Percentiles rank a stretch among this genome's conserved stretches.
Evolutionary conservation across 2,888 invertebrate species (phyloP).

Genomic region (Dexiosoma caninum): DNA sequence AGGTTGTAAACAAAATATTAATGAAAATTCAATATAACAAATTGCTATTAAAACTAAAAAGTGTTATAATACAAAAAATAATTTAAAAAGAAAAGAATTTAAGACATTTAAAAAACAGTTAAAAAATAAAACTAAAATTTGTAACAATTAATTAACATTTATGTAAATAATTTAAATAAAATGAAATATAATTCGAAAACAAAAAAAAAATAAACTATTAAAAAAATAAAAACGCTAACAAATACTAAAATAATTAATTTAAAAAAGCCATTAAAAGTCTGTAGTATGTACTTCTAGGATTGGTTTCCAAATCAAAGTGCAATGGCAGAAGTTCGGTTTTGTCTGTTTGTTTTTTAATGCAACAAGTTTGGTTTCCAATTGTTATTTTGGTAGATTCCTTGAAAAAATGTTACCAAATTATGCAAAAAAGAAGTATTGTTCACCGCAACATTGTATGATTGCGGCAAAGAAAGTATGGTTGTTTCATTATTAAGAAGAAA

Average conservation of each 20-base stretch:
- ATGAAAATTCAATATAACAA: constrained; percentile 59
- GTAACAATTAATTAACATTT: constrained; percentile 22
- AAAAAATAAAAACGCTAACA: constrained; percentile 37
- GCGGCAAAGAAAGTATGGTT: too few relatives aligned
- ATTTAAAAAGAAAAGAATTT: constrained; percentile 52
- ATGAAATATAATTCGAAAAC: too few relatives aligned
- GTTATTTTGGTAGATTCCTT: too few relatives aligned
- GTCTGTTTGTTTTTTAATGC: too few relatives aligned
- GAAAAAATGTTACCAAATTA: too few relatives aligned
- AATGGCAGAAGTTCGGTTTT: too few relatives aligned
- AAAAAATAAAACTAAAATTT: constrained; percentile 57
- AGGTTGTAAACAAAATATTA: constrained; percentile 67
- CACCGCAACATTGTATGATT: too few relatives aligned
- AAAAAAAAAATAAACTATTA: constrained; percentile 43
- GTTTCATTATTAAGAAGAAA: too few relatives aligned
- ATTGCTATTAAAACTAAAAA: constrained; percentile 52
- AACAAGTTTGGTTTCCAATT: too few relatives aligned
- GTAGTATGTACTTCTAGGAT: too few relatives aligned
- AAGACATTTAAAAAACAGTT: constrained; percentile 64
- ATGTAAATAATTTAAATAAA: constrained; percentile 65
- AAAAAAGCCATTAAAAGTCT: background rate
- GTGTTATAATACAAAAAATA: background rate
- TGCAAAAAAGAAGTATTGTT: too few relatives aligned
- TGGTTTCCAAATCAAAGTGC: too few relatives aligned
- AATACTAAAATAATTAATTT: constrained; percentile 39